A percentile compares a stretch with the other conserved stretches of the same genome.
Evolutionary conservation across 2,113 vertebrate species (phyloP).

Genomic region (Actenoides hombroni): DNA sequence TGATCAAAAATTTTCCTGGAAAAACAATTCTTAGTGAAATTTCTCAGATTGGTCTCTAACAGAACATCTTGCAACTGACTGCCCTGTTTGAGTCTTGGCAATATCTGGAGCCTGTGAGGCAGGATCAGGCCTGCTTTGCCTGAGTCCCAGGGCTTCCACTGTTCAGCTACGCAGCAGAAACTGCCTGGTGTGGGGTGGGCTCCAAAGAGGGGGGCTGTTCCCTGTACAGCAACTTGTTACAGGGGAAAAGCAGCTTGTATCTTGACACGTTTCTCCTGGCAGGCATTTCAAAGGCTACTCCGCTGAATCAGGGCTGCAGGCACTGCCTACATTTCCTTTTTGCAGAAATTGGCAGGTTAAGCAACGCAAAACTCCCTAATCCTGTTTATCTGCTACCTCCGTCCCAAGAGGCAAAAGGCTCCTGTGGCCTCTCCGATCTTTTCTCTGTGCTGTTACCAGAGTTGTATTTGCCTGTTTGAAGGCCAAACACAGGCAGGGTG

Average conservation of each 20-base stretch:
- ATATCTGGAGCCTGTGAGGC: not conserved
- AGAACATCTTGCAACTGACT: not conserved
- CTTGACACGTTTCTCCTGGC: not conserved
- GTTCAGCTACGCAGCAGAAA: fast-evolving
- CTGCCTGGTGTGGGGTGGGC: not conserved
- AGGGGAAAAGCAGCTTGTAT: conserved; percentile 16
- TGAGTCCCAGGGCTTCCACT: not conserved
- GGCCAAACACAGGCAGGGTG: not conserved
- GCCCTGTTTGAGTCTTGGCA: not conserved
- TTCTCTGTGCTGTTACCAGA: fast-evolving
- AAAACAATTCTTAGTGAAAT: not conserved
- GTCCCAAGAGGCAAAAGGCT: not conserved
- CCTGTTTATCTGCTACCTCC: conserved; percentile 52
- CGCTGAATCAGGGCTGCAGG: conserved; percentile 13
- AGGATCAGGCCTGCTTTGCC: not conserved
- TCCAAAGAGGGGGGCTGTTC: not conserved
- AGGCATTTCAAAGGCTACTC: conserved; percentile 58
- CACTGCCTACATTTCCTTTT: conserved; percentile 47
- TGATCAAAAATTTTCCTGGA: not conserved
- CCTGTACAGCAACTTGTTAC: not conserved
- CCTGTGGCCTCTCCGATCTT: not conserved
- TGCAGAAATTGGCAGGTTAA: conserved; percentile 29
- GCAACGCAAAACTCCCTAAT: conserved; percentile 40
- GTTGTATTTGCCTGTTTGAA: not conserved
- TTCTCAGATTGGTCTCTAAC: fast-evolving